phyloP scores from a whole-genome alignment of 2,797 vertebrate species.

The Bovichtus variegatus region DNA sequence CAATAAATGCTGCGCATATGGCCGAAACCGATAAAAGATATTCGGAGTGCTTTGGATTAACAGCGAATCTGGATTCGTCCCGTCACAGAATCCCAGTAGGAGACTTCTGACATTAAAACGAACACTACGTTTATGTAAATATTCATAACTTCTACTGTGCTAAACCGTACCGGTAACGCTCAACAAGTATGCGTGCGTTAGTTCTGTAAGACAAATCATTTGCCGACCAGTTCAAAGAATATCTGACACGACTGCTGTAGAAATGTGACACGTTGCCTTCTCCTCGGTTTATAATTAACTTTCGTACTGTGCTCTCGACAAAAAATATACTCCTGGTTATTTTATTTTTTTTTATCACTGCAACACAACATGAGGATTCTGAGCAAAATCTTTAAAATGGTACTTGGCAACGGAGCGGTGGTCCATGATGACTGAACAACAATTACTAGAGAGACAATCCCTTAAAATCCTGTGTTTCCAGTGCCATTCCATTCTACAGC shows the following conservation, averaged over 20 bases:
- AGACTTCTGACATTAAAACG: neutral
- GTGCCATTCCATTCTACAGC: constrained; percentile 53
- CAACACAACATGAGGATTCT: constrained; percentile 14
- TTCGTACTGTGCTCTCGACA: neutral
- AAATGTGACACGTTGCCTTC: neutral
- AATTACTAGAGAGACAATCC: constrained; percentile 77
- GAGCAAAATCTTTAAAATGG: constrained; percentile 50
- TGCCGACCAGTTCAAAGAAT: too few relatives aligned
- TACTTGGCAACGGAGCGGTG: constrained; percentile 42
- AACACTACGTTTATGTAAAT: neutral
- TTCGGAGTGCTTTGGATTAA: constrained; percentile 31
- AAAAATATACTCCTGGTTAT: constrained; percentile 6
- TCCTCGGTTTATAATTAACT: neutral
- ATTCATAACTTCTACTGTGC: neutral
- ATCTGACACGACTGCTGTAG: too few relatives aligned
- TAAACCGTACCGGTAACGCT: neutral
- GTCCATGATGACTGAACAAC: constrained; percentile 55
- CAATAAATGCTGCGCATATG: constrained; percentile 18
- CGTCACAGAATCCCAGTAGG: neutral
- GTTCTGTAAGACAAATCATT: neutral
- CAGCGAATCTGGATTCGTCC: constrained; percentile 34
- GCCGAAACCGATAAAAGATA: neutral
- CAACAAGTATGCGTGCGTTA: neutral
- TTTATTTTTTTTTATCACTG: constrained; percentile 23
- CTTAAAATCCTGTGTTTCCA: constrained; percentile 69